Conservation (phyloP, 2,888 invertebrate species). For the Xylota sylvarum region DNA sequence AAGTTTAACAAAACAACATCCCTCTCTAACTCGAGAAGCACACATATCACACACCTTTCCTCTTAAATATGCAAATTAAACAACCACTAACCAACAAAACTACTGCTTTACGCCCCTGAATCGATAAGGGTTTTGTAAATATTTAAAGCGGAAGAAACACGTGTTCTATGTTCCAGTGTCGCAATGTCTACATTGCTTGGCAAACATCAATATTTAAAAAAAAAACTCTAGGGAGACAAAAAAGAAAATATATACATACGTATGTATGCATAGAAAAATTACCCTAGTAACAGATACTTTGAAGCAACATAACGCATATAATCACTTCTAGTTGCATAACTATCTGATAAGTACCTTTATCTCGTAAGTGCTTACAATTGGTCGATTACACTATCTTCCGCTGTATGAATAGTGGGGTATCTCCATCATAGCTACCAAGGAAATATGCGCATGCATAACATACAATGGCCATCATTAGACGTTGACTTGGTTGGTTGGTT, state of each 20-base stretch:
- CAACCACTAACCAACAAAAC: neutral
- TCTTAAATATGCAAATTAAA: constrained; percentile 12
- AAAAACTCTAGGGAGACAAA: neutral
- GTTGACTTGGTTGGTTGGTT: neutral
- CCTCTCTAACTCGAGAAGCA: no score
- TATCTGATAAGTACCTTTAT: constrained; percentile 28
- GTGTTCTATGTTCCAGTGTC: constrained; percentile 18
- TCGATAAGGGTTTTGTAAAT: constrained; percentile 35
- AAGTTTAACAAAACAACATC: no score
- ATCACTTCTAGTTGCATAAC: constrained; percentile 31
- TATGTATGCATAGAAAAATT: neutral
- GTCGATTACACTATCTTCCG: constrained; percentile 18
- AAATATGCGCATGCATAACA: neutral
- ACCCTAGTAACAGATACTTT: constrained; percentile 38
- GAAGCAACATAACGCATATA: constrained; percentile 19
- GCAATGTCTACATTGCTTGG: neutral
- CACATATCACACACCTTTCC: neutral
- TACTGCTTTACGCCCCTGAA: neutral
- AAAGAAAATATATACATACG: neutral
- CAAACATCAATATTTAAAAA: constrained; percentile 18
- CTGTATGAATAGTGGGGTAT: constrained; percentile 5
- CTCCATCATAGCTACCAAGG: neutral
- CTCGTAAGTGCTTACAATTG: constrained; percentile 21
- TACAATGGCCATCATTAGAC: constrained; percentile 1
- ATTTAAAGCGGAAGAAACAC: constrained; percentile 29